Percentiles rank a stretch among this genome's conserved stretches.
Conservation (phyloP, 1,140 invertebrate species). For the Bilobella aurantiaca region DNA sequence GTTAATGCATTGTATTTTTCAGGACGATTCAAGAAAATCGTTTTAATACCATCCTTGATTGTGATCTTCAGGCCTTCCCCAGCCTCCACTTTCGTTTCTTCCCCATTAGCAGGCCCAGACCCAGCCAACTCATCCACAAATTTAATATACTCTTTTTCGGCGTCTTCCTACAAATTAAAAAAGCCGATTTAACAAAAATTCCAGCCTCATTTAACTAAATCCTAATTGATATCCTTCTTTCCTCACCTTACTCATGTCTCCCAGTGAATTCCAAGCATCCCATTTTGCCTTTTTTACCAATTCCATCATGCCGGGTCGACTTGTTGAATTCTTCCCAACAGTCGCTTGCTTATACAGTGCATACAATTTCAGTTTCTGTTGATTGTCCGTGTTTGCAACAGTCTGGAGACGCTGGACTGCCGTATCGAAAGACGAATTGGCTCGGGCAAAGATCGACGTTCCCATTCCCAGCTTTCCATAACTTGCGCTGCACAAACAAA, state of each 20-base stretch:
- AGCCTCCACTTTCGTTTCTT: not conserved
- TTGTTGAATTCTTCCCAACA: constrained; percentile 44
- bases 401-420: constrained; percentile 27
- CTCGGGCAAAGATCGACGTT: not conserved
- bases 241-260: constrained; percentile 40
- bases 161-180: constrained; percentile 23
- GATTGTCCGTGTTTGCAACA: constrained; percentile 40
- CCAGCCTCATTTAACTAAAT: not conserved
- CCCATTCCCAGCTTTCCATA: too few relatives aligned
- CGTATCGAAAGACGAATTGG: constrained; percentile 22
- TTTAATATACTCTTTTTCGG: constrained; percentile 23
- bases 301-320: constrained; percentile 52
- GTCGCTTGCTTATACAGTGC: constrained; percentile 53
- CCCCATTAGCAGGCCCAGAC: not conserved
- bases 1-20: constrained; percentile 50
- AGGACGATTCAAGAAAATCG: constrained; percentile 44
- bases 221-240: not conserved
- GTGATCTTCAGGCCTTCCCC: constrained; percentile 25
- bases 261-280: constrained; percentile 51
- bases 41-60: constrained; percentile 41
- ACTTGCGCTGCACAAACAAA: too few relatives aligned
- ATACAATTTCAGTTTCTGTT: constrained; percentile 49
- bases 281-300: constrained; percentile 53
- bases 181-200: not conserved
- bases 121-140: constrained; percentile 15